Evolutionary conservation across 2,113 vertebrate species (phyloP).

Genomic region (Oreochromis aureus): DNA sequence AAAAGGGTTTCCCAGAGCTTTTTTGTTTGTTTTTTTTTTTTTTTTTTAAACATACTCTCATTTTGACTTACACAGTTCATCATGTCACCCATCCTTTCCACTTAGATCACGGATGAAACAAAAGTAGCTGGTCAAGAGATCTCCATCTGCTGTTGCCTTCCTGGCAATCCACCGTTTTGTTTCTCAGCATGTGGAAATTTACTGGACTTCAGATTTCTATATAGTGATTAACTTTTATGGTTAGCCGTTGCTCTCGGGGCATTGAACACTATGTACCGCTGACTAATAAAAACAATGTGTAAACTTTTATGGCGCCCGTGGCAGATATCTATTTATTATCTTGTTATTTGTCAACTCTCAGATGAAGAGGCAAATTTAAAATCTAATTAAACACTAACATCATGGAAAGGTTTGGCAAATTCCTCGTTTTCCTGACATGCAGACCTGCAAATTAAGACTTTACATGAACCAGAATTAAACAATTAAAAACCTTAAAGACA

Average conservation of each 20-base stretch:
- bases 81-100: background rate
- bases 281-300: conserved; percentile 80
- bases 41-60: background rate
- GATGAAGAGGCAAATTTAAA: conserved; percentile 66
- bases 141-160: conserved; percentile 59
- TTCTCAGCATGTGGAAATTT: conserved; percentile 77
- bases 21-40: background rate
- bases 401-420: conserved; percentile 68
- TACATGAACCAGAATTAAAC: background rate
- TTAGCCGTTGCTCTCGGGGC: conserved; percentile 70
- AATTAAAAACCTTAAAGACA: background rate
- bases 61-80: background rate
- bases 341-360: conserved; percentile 73
- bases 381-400: conserved; percentile 64
- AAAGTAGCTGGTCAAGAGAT: background rate
- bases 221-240: conserved; percentile 83
- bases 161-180: conserved; percentile 53
- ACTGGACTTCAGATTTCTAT: conserved; percentile 78
- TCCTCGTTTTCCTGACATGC: conserved; percentile 15
- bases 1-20: conserved; percentile 45
- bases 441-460: background rate
- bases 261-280: conserved; percentile 74
- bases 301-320: conserved; percentile 74
- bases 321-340: conserved; percentile 72
- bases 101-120: conserved; percentile 5